Conservation (phyloP, 2,888 invertebrate species). For the Aphidoletes aphidimyza region DNA sequence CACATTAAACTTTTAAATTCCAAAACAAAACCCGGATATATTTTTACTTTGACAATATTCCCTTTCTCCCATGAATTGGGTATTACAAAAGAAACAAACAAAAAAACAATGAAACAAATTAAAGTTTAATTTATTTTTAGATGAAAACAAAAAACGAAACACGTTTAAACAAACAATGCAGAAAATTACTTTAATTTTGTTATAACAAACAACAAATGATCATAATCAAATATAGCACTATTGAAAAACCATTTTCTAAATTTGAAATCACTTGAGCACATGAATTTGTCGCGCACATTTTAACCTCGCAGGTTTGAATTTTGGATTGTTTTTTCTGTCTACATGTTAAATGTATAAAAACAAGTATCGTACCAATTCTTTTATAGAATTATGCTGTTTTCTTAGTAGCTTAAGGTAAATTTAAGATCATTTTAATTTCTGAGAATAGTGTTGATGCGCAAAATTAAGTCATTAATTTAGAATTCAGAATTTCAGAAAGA, state of each 20-base stretch:
- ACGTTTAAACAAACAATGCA: too few relatives aligned
- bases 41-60: not conserved
- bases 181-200: not conserved
- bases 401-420: slow-evolving; percentile 3
- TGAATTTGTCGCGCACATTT: not conserved
- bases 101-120: not conserved
- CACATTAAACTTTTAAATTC: not conserved
- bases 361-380: not conserved
- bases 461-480: slow-evolving; percentile 42
- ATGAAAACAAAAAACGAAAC: not conserved
- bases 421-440: not conserved
- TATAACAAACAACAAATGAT: too few relatives aligned
- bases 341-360: not conserved
- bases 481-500: not conserved
- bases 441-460: not conserved
- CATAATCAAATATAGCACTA: too few relatives aligned
- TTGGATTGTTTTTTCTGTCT: not conserved
- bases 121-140: not conserved
- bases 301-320: not conserved
- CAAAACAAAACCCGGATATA: not conserved
- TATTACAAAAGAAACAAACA: not conserved
- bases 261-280: not conserved
- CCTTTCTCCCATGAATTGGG: not conserved
- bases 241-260: not conserved
- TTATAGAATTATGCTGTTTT: not conserved